Evolutionary conservation across 2,888 invertebrate genomes (phyloP).

Genomic region (Ichneumon xanthorius): DNA sequence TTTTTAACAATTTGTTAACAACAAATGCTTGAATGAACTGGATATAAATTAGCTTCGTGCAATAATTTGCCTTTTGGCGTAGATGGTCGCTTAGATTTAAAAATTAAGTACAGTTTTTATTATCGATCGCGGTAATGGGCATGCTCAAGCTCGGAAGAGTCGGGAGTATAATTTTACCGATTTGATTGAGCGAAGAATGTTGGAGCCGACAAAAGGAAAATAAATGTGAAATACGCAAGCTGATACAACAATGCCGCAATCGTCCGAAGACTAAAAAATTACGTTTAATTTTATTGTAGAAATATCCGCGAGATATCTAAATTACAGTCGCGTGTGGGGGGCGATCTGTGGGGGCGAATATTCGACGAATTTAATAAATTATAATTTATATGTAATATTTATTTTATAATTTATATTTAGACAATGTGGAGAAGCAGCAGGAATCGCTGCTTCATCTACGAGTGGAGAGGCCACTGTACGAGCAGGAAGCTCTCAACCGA

Average conservation of each 20-base stretch:
- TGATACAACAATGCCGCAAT: too few species aligned
- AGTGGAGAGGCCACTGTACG: conserved; percentile 85
- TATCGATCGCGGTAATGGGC: too few species aligned
- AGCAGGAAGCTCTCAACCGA: conserved; percentile 85
- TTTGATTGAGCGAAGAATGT: not conserved
- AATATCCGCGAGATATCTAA: too few species aligned
- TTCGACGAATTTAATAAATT: not conserved
- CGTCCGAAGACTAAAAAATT: too few species aligned
- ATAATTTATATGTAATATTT: not conserved
- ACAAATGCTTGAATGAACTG: not conserved
- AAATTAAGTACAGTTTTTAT: not conserved
- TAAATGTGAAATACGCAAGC: too few species aligned
- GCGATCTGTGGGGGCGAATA: not conserved
- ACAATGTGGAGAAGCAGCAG: conserved; percentile 67
- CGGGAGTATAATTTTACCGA: not conserved
- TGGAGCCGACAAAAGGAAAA: not conserved
- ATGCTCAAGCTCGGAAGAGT: not conserved
- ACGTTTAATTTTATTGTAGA: too few species aligned
- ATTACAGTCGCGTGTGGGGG: too few species aligned
- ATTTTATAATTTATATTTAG: conserved; percentile 32
- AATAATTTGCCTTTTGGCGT: not conserved
- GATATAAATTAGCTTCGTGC: not conserved
- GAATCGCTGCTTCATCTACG: conserved; percentile 71
- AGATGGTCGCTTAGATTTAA: not conserved
- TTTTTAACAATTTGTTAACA: not conserved